These are phyloP conservation scores for Tubulanus polymorphus DNA, from an alignment of 2,888 invertebrate species.

Conservation along the genomic window DNA sequence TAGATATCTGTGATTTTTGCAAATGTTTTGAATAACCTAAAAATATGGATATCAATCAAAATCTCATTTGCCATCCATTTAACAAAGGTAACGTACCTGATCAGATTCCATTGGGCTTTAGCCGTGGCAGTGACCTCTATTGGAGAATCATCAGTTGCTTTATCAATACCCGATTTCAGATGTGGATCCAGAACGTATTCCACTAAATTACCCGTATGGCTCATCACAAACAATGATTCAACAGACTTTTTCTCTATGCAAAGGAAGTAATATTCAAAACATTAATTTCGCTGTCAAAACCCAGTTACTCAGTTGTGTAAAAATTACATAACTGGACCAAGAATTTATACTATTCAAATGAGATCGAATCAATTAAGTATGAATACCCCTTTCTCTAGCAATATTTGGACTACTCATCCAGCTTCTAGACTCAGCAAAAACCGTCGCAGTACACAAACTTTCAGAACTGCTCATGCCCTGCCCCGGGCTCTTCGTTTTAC, in stretches of 20 bases:
- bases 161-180: constrained; percentile 28
- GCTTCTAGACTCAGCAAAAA: constrained; percentile 72
- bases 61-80: too few relatives aligned
- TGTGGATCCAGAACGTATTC: constrained; percentile 79
- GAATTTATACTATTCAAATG: too few relatives aligned
- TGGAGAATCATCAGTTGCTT: constrained; percentile 39
- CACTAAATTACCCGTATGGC: constrained; percentile 79
- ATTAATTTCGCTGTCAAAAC: too few relatives aligned
- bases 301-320: too few relatives aligned
- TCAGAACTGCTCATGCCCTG: constrained; percentile 62
- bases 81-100: constrained; percentile 37
- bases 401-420: constrained; percentile 59
- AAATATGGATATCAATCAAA: too few relatives aligned
- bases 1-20: too few relatives aligned
- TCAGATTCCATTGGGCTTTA: constrained; percentile 84
- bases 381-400: background rate
- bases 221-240: constrained; percentile 85
- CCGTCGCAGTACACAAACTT: constrained; percentile 73
- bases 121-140: constrained; percentile 77
- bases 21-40: too few relatives aligned
- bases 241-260: constrained; percentile 59
- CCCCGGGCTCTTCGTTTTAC: constrained; percentile 5
- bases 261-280: constrained; percentile 9
- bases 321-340: too few relatives aligned
- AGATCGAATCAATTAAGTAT: too few relatives aligned